Evolutionary conservation across 2,797 vertebrate genomes (phyloP), one percentile per base, ranked within the genome.

Genomic region (Cyclopterus lumpus): DNA sequence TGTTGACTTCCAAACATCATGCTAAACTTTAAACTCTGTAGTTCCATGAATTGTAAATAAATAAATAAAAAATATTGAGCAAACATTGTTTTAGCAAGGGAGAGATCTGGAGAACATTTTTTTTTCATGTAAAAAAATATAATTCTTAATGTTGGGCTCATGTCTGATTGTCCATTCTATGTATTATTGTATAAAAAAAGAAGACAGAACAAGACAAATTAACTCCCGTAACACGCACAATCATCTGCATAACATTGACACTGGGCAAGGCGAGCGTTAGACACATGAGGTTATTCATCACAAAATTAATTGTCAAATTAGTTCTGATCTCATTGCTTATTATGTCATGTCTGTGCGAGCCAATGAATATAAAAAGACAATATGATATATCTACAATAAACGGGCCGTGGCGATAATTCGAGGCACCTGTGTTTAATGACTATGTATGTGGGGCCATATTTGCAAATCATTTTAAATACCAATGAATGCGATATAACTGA

Each of bases 401-500:
- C 67, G 3, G 62, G 42, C 69, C 0, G 5, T 26, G 46, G 79
- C 79, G 60, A 79, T 84, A 83, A 86, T 82, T 67, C 11, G 40
- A 86, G 81, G 69, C 88, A 87, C 82, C 81, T 86, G 81, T 76
- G 75, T 94, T 93, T 90, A 91, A 93, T 93, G 87, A 92, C 90
- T 91, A 90, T 93, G 90, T 86, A 93, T 91, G 81, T 32, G 62
- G 79, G 79, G 88, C 76, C 69, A 75, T 83, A 93, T 93, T 93
- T 93, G 91, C 93, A 93, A 94, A 93, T 94, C 93, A 94, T 91
- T 91, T 94, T 92, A 93, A 94, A 93, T 88, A 91, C 92, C 89
- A 84, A 89, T 90, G 88, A 91, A 88, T 81, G 86, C 82, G 90
- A 89, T 84, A 71, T 82, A 89, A 87, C 67, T 78, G 86, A 86